Conservation (phyloP, 2,113 vertebrate genomes). For the Cheirogaleus medius region DNA sequence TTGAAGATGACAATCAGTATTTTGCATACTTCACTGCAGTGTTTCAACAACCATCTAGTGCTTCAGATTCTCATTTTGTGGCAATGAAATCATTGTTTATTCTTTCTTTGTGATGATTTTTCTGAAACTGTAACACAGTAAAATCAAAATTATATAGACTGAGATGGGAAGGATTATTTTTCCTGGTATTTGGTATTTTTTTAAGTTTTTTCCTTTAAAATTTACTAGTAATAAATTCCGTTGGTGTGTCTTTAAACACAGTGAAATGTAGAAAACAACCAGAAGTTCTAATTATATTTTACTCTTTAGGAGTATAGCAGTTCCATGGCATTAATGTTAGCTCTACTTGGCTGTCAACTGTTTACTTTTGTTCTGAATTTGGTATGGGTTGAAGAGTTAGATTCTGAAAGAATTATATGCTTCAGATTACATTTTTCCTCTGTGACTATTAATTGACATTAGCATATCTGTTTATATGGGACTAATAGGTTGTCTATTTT, state of each 20-base stretch:
- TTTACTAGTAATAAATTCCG: not conserved
- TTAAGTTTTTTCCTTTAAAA: not conserved
- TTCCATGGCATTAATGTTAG: not conserved
- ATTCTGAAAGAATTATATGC: not conserved
- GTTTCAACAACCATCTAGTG: not conserved
- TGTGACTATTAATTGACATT: not conserved
- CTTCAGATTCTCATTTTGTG: constrained; percentile 19
- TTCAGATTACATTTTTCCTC: not conserved
- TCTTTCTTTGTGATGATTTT: not conserved
- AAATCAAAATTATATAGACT: not conserved
- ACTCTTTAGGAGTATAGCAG: not conserved
- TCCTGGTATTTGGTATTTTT: not conserved
- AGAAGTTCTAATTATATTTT: not conserved
- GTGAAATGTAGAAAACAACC: not conserved
- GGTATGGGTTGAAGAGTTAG: not conserved
- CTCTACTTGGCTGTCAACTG: not conserved
- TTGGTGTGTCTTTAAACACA: not conserved
- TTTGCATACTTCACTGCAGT: not conserved
- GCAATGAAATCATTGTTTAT: not conserved
- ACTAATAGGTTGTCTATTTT: not conserved
- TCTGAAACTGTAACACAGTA: not conserved
- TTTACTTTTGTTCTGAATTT: not conserved
- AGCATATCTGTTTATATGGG: not conserved
- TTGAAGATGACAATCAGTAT: not conserved
- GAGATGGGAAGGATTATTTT: not conserved